These are phyloP conservation scores for Uropsilus gracilis DNA, from an alignment of 2,113 vertebrate species.

Conservation along the genomic window DNA sequence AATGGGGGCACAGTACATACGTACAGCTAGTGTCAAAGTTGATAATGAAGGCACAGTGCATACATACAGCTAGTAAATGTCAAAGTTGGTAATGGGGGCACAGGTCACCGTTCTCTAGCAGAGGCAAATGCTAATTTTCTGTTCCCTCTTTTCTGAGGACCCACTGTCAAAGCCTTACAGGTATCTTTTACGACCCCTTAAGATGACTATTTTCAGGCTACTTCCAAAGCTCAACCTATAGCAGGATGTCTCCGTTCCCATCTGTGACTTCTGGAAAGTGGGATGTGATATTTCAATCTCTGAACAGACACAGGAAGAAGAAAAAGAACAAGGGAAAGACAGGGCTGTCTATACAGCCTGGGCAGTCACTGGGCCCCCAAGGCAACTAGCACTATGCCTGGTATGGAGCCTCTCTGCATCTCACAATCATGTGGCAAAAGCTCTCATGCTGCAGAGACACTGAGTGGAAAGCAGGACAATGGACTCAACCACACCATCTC, in stretches of 20 bases:
- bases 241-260: not conserved
- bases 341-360: not conserved
- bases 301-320: not conserved
- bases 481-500: no score
- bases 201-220: not conserved
- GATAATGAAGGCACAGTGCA: no score
- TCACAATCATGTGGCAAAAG: no score
- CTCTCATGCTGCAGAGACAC: no score
- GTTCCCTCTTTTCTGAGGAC: not conserved
- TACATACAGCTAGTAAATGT: no score
- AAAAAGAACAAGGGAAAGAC: not conserved
- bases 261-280: not conserved
- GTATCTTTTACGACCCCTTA: not conserved
- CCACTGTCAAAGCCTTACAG: not conserved
- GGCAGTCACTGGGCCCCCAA: not conserved
- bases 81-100: no score
- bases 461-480: no score
- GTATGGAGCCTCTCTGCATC: not conserved
- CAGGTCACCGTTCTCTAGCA: not conserved
- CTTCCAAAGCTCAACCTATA: slow-evolving; percentile 7
- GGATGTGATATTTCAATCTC: not conserved
- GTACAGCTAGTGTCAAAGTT: no score
- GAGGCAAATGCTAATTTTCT: not conserved
- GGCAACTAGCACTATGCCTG: not conserved
- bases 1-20: no score